A percentile compares a stretch with the other conserved stretches of the same genome.
Conservation (phyloP, 2,797 vertebrate genomes). For the Fistularia tabacaria region DNA sequence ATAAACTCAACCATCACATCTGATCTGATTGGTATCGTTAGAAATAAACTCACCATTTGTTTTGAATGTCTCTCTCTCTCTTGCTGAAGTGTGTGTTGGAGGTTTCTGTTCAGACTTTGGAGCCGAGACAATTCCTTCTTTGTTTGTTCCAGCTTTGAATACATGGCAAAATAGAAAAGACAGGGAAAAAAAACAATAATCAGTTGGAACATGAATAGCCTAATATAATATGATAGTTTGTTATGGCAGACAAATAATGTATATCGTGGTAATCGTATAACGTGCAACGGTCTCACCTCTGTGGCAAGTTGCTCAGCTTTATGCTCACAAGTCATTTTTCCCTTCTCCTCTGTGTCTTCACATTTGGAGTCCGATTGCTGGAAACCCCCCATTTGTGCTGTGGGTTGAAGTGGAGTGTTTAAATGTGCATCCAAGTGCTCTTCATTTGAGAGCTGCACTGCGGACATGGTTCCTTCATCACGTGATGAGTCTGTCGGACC, state of each 20-base stretch:
- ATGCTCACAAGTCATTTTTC: slow-evolving; percentile 51
- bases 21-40: no score
- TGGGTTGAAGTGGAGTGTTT: slow-evolving; percentile 67
- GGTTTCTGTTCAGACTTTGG: slow-evolving; percentile 79
- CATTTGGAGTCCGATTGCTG: no score
- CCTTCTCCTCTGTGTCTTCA: no score
- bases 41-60: slow-evolving; percentile 3
- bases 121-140: slow-evolving; percentile 83
- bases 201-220: no score
- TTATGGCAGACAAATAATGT: neutral
- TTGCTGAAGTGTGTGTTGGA: slow-evolving; percentile 76
- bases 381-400: no score
- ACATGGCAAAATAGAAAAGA: no score
- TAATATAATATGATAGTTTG: neutral
- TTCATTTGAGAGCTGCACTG: slow-evolving; percentile 23
- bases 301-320: slow-evolving; percentile 79
- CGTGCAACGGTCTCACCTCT: slow-evolving; percentile 74
- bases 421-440: slow-evolving; percentile 24
- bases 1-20: no score
- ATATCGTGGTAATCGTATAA: no score
- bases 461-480: slow-evolving; percentile 50
- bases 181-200: neutral
- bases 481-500: slow-evolving; percentile 3
- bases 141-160: slow-evolving; percentile 82
- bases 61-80: slow-evolving; percentile 29